These are phyloP conservation scores for Rhopalosiphum maidis DNA, from an alignment of 1,140 invertebrate genomes.

Conservation along the genomic window DNA sequence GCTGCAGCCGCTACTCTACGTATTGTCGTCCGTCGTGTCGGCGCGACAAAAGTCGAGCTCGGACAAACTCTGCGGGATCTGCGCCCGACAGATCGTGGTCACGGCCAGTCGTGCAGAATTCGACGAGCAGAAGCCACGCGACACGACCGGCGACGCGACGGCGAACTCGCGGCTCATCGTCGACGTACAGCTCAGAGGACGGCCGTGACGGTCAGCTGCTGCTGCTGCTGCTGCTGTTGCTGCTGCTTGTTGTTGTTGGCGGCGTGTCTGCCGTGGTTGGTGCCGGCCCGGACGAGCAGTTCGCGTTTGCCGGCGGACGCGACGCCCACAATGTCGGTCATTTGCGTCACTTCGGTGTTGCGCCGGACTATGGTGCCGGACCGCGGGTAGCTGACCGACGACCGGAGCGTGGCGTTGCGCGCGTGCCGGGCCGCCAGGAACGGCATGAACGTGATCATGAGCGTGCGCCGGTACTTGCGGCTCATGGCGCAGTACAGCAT, in stretches of 20 bases:
- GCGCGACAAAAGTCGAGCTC: neutral
- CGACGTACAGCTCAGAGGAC: neutral
- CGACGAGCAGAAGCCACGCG: too few species aligned
- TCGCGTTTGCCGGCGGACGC: conserved; percentile 16
- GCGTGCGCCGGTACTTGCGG: conserved; percentile 77
- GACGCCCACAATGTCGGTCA: neutral
- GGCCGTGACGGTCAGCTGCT: neutral
- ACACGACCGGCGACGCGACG: too few species aligned
- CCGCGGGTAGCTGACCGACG: conserved; percentile 49
- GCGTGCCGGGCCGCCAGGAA: conserved; percentile 61
- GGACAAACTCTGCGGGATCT: neutral
- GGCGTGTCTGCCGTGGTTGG: neutral
- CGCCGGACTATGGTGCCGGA: conserved; percentile 40
- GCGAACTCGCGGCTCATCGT: neutral
- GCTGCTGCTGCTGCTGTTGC: too few species aligned
- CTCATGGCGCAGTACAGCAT: conserved; percentile 80
- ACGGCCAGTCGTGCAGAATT: too few species aligned
- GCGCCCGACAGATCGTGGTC: too few species aligned
- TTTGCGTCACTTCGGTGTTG: conserved; percentile 48
- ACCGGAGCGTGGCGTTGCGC: conserved; percentile 34
- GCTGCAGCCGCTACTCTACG: too few species aligned
- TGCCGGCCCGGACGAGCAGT: neutral
- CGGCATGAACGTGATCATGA: conserved; percentile 71
- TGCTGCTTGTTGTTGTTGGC: neutral
- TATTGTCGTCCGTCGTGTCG: too few species aligned